Percentiles rank a stretch among this genome's conserved stretches.
phyloP scores from a whole-genome alignment of 2,113 vertebrate species.

The Petrocephalus zakoni region DNA sequence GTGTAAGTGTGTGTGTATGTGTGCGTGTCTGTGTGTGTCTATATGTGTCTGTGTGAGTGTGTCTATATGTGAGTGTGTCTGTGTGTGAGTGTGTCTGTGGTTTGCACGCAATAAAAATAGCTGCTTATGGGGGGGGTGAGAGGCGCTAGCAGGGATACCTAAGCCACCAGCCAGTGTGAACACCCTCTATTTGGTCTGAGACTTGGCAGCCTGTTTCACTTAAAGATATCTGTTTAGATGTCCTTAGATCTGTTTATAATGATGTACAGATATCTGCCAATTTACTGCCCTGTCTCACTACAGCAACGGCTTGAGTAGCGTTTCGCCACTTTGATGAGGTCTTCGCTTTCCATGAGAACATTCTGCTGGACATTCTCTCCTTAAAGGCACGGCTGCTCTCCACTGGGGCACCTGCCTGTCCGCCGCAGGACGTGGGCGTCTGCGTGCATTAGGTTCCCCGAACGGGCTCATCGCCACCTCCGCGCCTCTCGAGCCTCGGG shows the following conservation, averaged over 20 bases:
- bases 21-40: too few species aligned
- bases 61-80: too few species aligned
- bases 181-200: neutral
- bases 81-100: too few species aligned
- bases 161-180: neutral
- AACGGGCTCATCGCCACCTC: neutral
- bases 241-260: neutral
- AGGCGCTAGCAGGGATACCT: too few species aligned
- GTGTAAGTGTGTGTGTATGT: too few species aligned
- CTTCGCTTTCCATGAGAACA: neutral
- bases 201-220: neutral
- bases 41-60: too few species aligned
- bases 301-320: neutral
- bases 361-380: neutral
- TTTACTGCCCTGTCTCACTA: neutral
- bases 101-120: too few species aligned
- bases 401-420: neutral
- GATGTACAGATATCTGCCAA: neutral
- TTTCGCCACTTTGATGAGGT: neutral
- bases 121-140: too few species aligned
- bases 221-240: neutral
- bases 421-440: neutral
- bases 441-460: neutral
- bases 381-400: neutral
- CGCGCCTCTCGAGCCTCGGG: neutral